Conservation (phyloP, 2,113 vertebrate genomes). For the Artemisiospiza belli region DNA sequence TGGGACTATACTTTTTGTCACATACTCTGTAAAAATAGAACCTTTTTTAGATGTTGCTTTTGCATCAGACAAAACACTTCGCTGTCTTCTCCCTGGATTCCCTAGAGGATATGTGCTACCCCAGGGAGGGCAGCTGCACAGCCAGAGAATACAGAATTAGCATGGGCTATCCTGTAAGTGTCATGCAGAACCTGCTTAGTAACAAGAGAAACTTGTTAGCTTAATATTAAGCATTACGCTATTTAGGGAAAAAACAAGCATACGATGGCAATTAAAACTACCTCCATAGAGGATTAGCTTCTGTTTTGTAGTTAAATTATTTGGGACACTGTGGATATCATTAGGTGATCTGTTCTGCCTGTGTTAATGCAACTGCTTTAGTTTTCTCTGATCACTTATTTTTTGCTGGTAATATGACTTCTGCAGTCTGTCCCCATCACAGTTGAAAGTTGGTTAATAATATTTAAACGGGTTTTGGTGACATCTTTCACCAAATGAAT, state of each 20-base stretch:
- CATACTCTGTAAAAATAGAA: neutral
- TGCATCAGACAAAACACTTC: neutral
- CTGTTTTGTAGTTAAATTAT: neutral
- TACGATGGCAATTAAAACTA: neutral
- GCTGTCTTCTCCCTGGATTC: neutral
- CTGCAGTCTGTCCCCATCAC: neutral
- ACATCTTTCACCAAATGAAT: neutral
- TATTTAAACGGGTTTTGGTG: neutral
- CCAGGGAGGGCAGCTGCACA: neutral
- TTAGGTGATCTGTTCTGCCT: neutral
- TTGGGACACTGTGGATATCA: neutral
- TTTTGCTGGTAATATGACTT: neutral
- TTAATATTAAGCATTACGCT: neutral
- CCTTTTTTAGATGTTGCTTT: neutral
- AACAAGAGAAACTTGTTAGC: neutral
- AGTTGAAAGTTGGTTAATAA: neutral
- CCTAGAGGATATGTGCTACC: neutral
- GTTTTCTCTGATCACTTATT: neutral
- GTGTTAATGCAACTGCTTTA: neutral
- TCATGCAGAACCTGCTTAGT: neutral
- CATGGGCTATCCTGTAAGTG: neutral
- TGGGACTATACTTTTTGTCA: neutral
- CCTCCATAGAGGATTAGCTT: neutral
- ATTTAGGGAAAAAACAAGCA: neutral
- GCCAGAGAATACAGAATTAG: neutral